Evolutionary conservation across 2,113 vertebrate species (phyloP).

Genomic region (Oxyura jamaicensis): DNA sequence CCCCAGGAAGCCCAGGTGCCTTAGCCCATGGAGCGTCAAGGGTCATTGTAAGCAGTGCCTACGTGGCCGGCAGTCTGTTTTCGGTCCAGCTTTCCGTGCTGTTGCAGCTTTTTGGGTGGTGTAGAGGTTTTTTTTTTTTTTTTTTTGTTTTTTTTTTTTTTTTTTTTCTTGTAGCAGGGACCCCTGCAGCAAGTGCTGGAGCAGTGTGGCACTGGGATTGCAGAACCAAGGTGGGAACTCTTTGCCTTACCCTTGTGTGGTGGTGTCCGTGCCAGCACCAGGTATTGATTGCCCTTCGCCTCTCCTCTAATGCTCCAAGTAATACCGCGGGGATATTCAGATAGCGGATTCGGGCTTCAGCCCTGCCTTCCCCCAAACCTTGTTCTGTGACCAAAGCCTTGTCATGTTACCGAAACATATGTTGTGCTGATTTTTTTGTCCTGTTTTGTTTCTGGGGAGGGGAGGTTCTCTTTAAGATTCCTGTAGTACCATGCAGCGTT

Average conservation of each 20-base stretch:
- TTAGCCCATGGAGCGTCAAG: not conserved
- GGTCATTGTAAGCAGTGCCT: not conserved
- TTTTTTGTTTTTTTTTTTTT: no score
- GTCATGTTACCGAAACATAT: fast-evolving
- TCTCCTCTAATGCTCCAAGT: not conserved
- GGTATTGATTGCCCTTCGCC: not conserved
- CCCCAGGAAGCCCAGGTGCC: not conserved
- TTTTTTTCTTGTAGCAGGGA: not conserved
- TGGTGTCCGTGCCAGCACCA: not conserved
- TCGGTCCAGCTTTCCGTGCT: not conserved
- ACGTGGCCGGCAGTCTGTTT: fast-evolving
- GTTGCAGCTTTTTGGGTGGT: not conserved
- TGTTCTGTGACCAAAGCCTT: not conserved
- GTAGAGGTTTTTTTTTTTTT: no score
- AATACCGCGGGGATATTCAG: no score
- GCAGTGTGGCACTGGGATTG: not conserved
- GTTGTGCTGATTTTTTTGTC: not conserved
- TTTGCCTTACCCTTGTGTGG: no score
- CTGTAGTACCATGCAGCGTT: fast-evolving
- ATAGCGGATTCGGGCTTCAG: no score
- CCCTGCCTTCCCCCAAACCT: not conserved
- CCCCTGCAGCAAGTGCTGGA: not conserved
- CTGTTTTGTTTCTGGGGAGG: no score
- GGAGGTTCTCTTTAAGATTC: not conserved
- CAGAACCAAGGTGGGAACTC: not conserved